A percentile compares a stretch with the other conserved stretches of the same genome.
phyloP scores from a whole-genome alignment of 2,113 vertebrate genomes.

The Dasyprocta punctata region DNA sequence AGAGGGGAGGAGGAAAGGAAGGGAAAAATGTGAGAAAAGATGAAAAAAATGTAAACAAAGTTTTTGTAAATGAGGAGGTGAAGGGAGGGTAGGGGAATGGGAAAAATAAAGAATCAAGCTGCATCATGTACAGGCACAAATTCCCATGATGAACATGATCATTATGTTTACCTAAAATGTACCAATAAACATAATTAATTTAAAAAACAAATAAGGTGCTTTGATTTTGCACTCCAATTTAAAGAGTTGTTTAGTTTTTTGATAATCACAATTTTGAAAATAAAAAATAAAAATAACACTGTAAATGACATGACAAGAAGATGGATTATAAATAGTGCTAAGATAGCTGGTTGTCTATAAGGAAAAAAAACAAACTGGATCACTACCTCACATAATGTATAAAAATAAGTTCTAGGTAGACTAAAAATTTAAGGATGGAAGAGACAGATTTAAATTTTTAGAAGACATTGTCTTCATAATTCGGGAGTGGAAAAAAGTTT shows the following conservation, averaged over 20 bases:
- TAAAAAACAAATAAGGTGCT: not conserved
- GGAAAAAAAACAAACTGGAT: not conserved
- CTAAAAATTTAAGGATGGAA: not conserved
- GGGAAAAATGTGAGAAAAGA: not conserved
- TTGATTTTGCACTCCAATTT: not conserved
- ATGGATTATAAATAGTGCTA: not conserved
- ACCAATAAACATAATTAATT: not conserved
- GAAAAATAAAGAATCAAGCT: not conserved
- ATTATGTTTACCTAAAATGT: not conserved
- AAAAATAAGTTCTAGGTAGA: constrained; percentile 26
- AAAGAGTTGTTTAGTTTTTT: not conserved
- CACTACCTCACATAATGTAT: not conserved
- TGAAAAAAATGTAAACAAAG: not conserved
- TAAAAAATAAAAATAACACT: not conserved
- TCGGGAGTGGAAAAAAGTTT: not conserved
- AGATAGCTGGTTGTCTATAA: not conserved
- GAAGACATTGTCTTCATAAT: not conserved
- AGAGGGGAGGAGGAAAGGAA: not conserved
- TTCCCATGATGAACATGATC: not conserved
- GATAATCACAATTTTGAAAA: not conserved
- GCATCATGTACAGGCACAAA: not conserved
- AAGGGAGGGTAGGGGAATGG: not conserved
- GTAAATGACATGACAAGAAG: not conserved
- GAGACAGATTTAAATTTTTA: constrained; percentile 27
- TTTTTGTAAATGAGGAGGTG: not conserved